phyloP scores from a whole-genome alignment of 2,888 invertebrate species.

The Himalopsyche tibetana region DNA sequence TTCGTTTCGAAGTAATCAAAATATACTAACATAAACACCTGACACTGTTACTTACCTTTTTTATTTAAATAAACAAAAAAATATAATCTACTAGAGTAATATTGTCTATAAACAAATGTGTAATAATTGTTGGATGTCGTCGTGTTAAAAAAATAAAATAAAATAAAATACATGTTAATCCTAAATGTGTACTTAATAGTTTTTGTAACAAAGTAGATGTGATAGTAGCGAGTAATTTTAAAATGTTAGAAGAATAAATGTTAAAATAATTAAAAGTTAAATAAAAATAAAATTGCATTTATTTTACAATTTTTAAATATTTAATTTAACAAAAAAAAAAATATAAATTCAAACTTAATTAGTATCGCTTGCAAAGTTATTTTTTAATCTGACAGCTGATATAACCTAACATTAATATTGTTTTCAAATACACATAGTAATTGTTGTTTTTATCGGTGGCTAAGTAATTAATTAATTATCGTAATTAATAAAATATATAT shows the following conservation, averaged over 20 bases:
- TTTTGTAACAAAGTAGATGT: slow-evolving; percentile 62
- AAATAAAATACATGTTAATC: slow-evolving; percentile 55
- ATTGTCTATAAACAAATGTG: slow-evolving; percentile 21
- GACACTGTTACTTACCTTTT: background rate
- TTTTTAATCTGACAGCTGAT: slow-evolving; percentile 44
- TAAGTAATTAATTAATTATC: slow-evolving; percentile 44
- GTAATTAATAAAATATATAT: slow-evolving; percentile 33
- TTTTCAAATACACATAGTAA: background rate
- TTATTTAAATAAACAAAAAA: background rate
- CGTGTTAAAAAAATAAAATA: slow-evolving; percentile 53
- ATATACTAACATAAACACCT: slow-evolving; percentile 27
- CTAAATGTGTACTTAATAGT: slow-evolving; percentile 60
- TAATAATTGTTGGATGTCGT: slow-evolving; percentile 58
- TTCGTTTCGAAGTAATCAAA: background rate
- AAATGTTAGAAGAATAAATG: slow-evolving; percentile 55
- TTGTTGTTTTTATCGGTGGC: slow-evolving; percentile 41
- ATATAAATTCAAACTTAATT: background rate
- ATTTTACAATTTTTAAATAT: slow-evolving; percentile 38
- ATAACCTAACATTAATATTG: background rate
- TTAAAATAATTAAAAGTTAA: slow-evolving; percentile 53
- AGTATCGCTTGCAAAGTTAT: slow-evolving; percentile 36
- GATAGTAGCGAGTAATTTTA: slow-evolving; percentile 56
- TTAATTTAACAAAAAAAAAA: background rate
- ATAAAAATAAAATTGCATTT: slow-evolving; percentile 38
- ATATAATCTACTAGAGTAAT: slow-evolving; percentile 28